phyloP scores from a whole-genome alignment of 2,113 vertebrate species.

The Chrysochloris asiatica region DNA sequence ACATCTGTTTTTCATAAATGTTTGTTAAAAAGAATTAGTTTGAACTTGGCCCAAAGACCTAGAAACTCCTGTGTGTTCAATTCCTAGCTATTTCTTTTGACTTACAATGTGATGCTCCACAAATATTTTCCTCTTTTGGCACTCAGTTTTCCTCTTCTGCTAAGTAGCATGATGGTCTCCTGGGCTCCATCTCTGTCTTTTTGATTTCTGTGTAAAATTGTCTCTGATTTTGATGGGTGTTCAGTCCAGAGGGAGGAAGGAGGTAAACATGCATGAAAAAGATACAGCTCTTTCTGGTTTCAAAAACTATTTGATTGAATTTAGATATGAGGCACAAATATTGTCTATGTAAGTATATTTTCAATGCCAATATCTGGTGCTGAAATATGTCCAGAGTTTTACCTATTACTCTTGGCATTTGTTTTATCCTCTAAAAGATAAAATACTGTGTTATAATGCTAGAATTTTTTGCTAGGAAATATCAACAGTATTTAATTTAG shows the following conservation, averaged over 20 bases:
- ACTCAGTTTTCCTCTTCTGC: background rate
- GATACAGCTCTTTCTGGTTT: background rate
- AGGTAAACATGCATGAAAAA: background rate
- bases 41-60: background rate
- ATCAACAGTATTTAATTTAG: conserved; percentile 22
- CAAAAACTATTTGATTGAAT: conserved; percentile 43
- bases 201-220: background rate
- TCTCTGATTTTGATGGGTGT: background rate
- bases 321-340: background rate
- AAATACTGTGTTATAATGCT: background rate
- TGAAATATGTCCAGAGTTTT: conserved; percentile 8
- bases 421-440: conserved; percentile 19
- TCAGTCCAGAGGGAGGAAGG: background rate
- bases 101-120: background rate
- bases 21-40: conserved; percentile 32
- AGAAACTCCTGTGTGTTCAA: conserved; percentile 32
- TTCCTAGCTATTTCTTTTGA: conserved; percentile 47
- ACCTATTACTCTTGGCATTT: background rate
- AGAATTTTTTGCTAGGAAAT: background rate
- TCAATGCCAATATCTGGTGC: conserved; percentile 22
- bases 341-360: background rate
- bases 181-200: background rate
- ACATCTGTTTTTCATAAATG: conserved; percentile 61
- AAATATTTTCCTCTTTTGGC: conserved; percentile 16
- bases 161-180: background rate